Evolutionary conservation across 1,140 invertebrate species (phyloP).

Genomic region (Polyergus mexicanus): DNA sequence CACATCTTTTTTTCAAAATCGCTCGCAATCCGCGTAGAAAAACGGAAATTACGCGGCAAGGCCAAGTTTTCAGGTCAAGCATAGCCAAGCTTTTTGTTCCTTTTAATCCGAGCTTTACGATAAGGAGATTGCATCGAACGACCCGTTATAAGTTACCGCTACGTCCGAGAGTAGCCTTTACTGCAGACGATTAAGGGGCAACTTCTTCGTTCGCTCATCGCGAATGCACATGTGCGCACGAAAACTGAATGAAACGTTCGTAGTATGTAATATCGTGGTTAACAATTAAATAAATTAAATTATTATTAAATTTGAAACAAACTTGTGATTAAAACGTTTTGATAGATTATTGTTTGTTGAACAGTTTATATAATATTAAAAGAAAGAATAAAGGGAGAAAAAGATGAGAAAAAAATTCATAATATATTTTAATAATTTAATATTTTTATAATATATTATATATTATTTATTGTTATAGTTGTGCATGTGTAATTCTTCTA

Average conservation of each 20-base stretch:
- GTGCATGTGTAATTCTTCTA: no score
- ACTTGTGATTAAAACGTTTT: background rate
- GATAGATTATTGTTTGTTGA: background rate
- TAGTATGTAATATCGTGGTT: background rate
- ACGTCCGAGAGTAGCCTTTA: conserved; percentile 57
- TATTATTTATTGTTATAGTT: no score
- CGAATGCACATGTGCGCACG: conserved; percentile 26
- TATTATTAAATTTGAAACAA: background rate
- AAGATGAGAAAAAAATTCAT: no score
- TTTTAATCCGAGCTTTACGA: conserved; percentile 75
- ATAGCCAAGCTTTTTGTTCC: conserved; percentile 61
- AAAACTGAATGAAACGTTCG: conserved; percentile 65
- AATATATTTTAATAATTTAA: no score
- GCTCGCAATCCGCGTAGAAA: background rate
- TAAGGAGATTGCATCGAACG: conserved; percentile 74
- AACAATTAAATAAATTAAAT: no score
- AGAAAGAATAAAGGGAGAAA: no score
- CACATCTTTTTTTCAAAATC: conserved; percentile 23
- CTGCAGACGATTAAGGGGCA: conserved; percentile 40
- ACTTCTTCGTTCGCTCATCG: conserved; percentile 38
- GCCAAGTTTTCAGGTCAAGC: conserved; percentile 53
- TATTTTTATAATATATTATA: no score
- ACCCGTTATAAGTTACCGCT: conserved; percentile 63
- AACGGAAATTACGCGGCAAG: conserved; percentile 50
- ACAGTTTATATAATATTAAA: background rate